Base-by-base conservation (phyloP, 1,140 invertebrate species). In the Probaryconus sp. region DNA sequence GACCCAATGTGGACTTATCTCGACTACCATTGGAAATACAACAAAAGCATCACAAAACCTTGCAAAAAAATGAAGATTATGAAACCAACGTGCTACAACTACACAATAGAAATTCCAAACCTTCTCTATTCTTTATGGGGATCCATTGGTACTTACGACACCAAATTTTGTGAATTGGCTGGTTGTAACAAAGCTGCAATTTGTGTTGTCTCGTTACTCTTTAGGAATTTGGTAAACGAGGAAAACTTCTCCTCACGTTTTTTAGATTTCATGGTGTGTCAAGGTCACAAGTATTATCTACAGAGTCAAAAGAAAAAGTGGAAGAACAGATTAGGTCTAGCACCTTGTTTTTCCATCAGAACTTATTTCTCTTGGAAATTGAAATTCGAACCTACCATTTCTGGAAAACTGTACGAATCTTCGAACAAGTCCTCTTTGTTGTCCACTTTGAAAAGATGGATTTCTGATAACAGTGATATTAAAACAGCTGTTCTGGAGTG, bases 1-100 rank as follows among this genome's bases (percentile, higher is more conserved):
- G 87, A 88, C 58, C 80, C 85, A 0, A 82, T 88, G 56, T 88
- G 86, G 87, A 58, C 81, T 0, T 88, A 88, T 37, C 14, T 88
- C 2, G 86, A 88, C 31, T 86, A 80, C 30, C 83, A 87, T 1
- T 88, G 87, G 86, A 83, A 82, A 30, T 83, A 82, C 4, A 33
- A 26, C 1, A 13, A 21, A 0, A 5, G 9, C 6, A 10, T 7
- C 13, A 0, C 5, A 18, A 45, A 42, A 5, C 2, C 1, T 14
- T 14, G 14, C 1, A 69, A 77, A 42, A 80, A 55, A n/a, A 63
- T 38, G 13, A 67, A 75, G 14, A 14, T 58, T n/a, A 68, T 48
- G 1, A 79, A 61, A 48, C 37, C 28, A 0, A 64, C 55, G 3
- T 87, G 83, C 83, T 85, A 85, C 6, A 76, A 83, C 48, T 88